Conservation (phyloP, 2,113 vertebrate genomes). For the Casuarius casuarius region DNA sequence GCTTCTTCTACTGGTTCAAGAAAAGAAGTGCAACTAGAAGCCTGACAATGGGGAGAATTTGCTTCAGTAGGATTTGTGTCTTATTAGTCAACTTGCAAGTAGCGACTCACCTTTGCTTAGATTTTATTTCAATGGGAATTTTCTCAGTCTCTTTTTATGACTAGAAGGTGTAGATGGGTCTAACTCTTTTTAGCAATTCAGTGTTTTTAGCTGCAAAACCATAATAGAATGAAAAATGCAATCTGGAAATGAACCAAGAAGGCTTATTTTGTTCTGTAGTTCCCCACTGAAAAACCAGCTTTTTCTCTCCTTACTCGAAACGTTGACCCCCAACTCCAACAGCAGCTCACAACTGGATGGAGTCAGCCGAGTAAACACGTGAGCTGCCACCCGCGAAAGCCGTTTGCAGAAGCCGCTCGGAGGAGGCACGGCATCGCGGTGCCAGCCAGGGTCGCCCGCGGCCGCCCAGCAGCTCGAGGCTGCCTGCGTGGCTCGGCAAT, state of each 20-base stretch:
- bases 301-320: not conserved
- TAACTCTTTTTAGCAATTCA: not conserved
- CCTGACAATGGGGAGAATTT: not conserved
- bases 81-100: not conserved
- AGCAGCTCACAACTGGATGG: not conserved
- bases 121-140: not conserved
- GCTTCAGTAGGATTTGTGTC: not conserved
- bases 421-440: not conserved
- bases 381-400: not conserved
- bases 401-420: not conserved
- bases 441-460: not conserved
- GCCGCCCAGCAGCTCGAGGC: no score
- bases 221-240: not conserved
- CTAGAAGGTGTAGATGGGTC: not conserved
- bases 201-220: not conserved
- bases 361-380: not conserved
- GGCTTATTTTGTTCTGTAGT: not conserved
- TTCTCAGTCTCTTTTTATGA: not conserved
- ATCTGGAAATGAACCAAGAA: not conserved
- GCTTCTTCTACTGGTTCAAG: not conserved
- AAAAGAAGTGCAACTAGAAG: not conserved
- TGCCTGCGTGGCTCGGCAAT: no score
- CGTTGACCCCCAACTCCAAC: not conserved
- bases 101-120: not conserved
- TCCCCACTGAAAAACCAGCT: not conserved